Conservation (phyloP, 2,113 vertebrate species). For the Tamias sibiricus region DNA sequence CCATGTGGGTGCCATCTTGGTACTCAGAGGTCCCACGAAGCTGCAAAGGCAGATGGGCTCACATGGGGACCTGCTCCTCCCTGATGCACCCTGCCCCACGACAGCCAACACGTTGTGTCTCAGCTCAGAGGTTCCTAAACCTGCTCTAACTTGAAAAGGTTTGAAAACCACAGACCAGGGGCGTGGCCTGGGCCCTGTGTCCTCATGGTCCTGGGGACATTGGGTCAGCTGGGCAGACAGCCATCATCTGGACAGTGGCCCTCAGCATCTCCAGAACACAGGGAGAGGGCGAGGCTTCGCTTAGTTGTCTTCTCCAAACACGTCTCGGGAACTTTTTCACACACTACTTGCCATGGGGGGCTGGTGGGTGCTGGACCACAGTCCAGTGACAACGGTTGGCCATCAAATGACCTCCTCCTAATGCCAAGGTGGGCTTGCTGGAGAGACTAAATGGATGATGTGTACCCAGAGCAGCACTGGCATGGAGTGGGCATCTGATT, state of each 20-base stretch:
- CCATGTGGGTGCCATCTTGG: not conserved
- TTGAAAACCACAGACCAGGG: not conserved
- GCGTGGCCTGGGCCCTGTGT: not conserved
- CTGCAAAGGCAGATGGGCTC: not conserved
- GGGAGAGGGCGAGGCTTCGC: not conserved
- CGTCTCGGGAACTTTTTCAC: not conserved
- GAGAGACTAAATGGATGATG: not conserved
- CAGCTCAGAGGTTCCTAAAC: not conserved
- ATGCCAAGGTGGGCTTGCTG: too few species aligned
- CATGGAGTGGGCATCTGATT: fast-evolving
- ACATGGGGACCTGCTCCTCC: too few species aligned
- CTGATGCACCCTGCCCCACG: fast-evolving
- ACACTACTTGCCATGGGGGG: not conserved
- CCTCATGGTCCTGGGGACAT: fast-evolving
- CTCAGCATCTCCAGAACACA: fast-evolving
- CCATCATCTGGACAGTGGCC: too few species aligned
- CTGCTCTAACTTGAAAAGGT: too few species aligned
- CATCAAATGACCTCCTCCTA: not conserved
- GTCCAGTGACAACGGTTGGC: not conserved
- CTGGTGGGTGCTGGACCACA: fast-evolving
- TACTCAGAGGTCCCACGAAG: not conserved
- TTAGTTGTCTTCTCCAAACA: not conserved
- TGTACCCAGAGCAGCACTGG: too few species aligned
- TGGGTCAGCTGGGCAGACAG: too few species aligned
- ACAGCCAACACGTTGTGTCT: fast-evolving